These are phyloP conservation scores for Myzus persicae DNA, from an alignment of 1,140 invertebrate species.

Conservation along the genomic window DNA sequence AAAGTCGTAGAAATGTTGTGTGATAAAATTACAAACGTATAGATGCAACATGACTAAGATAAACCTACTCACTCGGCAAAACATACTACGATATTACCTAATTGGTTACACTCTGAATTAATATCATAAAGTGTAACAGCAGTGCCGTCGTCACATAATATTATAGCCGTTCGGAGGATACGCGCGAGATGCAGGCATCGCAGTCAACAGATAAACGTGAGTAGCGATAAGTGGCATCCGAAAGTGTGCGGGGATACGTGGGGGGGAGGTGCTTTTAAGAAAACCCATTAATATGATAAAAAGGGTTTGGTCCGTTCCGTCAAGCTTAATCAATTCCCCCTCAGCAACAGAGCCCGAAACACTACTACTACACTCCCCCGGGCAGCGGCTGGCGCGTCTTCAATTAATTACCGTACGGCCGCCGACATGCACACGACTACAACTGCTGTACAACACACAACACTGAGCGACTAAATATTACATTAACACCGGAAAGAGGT, in stretches of 20 bases:
- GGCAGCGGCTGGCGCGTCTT: not conserved
- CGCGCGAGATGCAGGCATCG: not conserved
- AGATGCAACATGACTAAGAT: not conserved
- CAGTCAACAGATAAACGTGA: not conserved
- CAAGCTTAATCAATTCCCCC: conserved; percentile 31
- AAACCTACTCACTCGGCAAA: not conserved
- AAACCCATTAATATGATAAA: conserved; percentile 46
- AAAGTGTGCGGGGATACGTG: not conserved
- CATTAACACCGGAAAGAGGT: not conserved
- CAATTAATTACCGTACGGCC: conserved; percentile 3
- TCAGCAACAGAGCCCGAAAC: not conserved
- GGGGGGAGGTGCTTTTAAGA: not conserved
- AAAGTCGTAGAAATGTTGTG: no score
- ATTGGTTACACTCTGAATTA: not conserved
- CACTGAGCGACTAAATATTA: not conserved
- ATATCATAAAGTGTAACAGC: not conserved
- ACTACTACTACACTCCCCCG: not conserved
- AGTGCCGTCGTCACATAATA: not conserved
- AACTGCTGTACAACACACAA: not conserved
- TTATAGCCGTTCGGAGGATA: not conserved
- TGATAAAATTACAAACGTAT: no score
- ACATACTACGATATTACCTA: not conserved
- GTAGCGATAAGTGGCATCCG: conserved; percentile 15
- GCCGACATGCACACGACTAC: not conserved
- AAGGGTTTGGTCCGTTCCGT: conserved; percentile 4